A percentile compares a stretch with the other conserved stretches of the same genome.
phyloP scores from a whole-genome alignment of 2,888 invertebrate genomes.

The Drosophila paranaensis region DNA sequence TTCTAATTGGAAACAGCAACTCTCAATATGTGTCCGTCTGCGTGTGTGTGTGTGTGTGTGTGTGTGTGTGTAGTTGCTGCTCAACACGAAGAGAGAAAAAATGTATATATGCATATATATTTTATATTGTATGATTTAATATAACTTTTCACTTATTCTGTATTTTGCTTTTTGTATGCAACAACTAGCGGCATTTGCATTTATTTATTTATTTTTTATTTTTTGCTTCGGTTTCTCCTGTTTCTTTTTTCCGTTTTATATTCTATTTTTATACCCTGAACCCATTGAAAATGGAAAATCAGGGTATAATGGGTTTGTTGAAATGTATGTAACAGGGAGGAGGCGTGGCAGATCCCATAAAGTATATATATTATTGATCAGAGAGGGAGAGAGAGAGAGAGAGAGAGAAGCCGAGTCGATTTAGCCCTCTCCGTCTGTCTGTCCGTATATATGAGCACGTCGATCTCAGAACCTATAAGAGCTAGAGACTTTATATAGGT shows the following conservation, averaged over 20 bases:
- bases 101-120: constrained; percentile 50
- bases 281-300: too few species aligned
- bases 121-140: constrained; percentile 44
- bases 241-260: constrained; percentile 6
- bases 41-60: constrained; percentile 6
- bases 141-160: constrained; percentile 43
- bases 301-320: too few species aligned
- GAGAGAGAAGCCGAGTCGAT: too few species aligned
- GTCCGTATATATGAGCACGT: too few species aligned
- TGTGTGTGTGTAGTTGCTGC: constrained; percentile 41
- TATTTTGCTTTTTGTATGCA: constrained; percentile 34
- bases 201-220: not conserved
- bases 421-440: too few species aligned
- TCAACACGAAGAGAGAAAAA: constrained; percentile 54
- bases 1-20: constrained; percentile 27
- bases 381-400: too few species aligned
- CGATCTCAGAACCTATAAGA: too few species aligned
- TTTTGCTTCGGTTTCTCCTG: not conserved
- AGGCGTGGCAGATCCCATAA: too few species aligned
- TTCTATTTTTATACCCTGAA: too few species aligned
- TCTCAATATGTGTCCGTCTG: constrained; percentile 12
- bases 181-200: constrained; percentile 31
- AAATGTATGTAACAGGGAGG: too few species aligned
- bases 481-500: too few species aligned
- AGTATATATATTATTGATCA: too few species aligned